Evolutionary conservation across 2,888 invertebrate genomes (phyloP), one percentile per base, ranked within the genome.

Genomic region (Lapara coniferarum): DNA sequence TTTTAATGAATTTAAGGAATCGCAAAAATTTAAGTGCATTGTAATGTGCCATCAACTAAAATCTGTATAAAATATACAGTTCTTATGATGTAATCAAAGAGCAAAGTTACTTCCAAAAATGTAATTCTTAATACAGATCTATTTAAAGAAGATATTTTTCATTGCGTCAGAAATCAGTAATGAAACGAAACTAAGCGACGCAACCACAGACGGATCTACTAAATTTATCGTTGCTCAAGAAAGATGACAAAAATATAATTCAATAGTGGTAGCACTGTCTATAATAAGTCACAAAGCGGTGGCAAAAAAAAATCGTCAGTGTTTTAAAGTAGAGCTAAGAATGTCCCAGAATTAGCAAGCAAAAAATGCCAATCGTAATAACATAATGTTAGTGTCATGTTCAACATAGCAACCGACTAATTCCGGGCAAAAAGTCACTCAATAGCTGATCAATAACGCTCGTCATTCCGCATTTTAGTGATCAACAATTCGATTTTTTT

Each of bases 401-500:
- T 25, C 25, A 16, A 55, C 55, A 12, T 6, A 25, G 56, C 25
- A 56, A 56, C 25, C 12, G 12, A 56, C 56, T 30, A 56, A 56
- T 25, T 25, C 25, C 12, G 13, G 25, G 56, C 56, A 56, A 56
- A 56, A 56, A 56, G 56, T 19, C 25, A 25, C 30, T 58, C 57
- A 58, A 58, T 58, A 25, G 25, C 14, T 46, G 19, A 46, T 63
- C 59, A 49, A 37, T 63, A 46, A 63, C 19, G 13, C 14, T 49
- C 16, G 46, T 63, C 59, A 63, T 49, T 16, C 19, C 19, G 10
- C 16, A n/a, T 44, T 59, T 59, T n/a, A 63, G n/a, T 10, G 19
- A 19, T 19, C 37, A n/a, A 44, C 37, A 5, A 46, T 19, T 63
- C 46, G 46, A 63, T 12, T 63, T 63, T 59, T 63, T 63, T n/a